These are phyloP conservation scores for Falcunculus frontatus DNA, from an alignment of 2,113 vertebrate genomes.

Conservation along the genomic window DNA sequence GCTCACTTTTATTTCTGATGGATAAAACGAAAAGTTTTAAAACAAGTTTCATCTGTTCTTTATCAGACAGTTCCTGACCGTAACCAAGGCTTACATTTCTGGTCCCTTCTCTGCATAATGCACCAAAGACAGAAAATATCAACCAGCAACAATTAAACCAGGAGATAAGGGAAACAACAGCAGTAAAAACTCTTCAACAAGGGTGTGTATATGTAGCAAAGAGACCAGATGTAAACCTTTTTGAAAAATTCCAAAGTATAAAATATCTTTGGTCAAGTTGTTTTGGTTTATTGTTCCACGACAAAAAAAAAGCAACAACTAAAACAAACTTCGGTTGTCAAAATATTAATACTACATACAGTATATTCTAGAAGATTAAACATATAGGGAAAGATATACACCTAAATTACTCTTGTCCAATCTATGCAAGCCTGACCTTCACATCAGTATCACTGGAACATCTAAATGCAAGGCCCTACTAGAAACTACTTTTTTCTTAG, in stretches of 20 bases:
- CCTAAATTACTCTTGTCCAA: background rate
- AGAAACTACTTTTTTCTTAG: background rate
- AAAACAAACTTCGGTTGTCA: background rate
- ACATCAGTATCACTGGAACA: background rate
- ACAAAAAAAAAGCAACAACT: background rate
- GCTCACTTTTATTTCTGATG: background rate
- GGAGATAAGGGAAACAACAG: background rate
- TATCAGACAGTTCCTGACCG: background rate
- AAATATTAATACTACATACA: background rate
- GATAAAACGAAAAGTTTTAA: slow-evolving; percentile 51
- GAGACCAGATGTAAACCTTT: background rate
- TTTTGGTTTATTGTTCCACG: background rate
- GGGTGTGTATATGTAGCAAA: background rate
- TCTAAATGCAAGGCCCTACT: background rate
- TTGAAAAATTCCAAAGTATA: background rate
- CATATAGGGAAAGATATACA: background rate
- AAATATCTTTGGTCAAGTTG: background rate
- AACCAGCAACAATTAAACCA: background rate
- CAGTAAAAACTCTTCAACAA: background rate
- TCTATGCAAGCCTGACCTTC: background rate
- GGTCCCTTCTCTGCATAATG: background rate
- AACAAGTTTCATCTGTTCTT: slow-evolving; percentile 6
- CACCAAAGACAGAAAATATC: background rate
- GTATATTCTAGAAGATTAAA: background rate
- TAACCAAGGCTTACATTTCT: background rate